Conservation (phyloP, 2,888 invertebrate genomes). For the Hirtodrosophila histrioides region DNA sequence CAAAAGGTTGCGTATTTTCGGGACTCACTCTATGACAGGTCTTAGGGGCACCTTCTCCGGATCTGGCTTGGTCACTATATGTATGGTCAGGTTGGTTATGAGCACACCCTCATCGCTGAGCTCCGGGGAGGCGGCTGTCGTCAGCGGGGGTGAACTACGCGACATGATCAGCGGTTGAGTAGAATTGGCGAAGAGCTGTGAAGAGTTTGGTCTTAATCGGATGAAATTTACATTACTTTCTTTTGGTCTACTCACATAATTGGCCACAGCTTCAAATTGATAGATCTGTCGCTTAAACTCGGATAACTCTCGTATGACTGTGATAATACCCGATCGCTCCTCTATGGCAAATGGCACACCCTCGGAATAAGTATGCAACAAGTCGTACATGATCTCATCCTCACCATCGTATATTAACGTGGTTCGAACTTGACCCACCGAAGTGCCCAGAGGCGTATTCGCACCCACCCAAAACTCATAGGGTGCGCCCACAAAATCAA, state of each 20-base stretch:
- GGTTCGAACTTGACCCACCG: constrained; percentile 93
- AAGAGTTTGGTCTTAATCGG: neutral
- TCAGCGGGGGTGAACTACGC: constrained; percentile 73
- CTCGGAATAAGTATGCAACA: constrained; percentile 93
- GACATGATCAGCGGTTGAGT: constrained; percentile 69
- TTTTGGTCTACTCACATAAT: constrained; percentile 77
- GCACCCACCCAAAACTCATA: constrained; percentile 96
- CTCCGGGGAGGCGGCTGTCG: constrained; percentile 77
- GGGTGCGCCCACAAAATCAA: constrained; percentile 93
- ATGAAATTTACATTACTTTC: rapidly evolving
- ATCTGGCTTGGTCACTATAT: constrained; percentile 91
- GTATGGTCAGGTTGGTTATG: constrained; percentile 93
- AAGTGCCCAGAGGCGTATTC: constrained; percentile 93
- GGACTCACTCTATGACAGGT: constrained; percentile 82
- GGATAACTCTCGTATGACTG: constrained; percentile 90
- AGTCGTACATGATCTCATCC: constrained; percentile 89
- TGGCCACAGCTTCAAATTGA: constrained; percentile 93
- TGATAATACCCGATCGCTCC: constrained; percentile 93
- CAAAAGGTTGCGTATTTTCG: neutral
- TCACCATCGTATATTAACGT: constrained; percentile 89
- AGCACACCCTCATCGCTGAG: constrained; percentile 87
- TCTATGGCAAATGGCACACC: constrained; percentile 97
- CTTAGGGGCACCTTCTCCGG: constrained; percentile 85
- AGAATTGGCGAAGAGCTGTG: constrained; percentile 81
- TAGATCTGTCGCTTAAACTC: constrained; percentile 89